Evolutionary conservation across 2,797 vertebrate genomes (phyloP).

Genomic region (Amblyopsis hoosieri): DNA sequence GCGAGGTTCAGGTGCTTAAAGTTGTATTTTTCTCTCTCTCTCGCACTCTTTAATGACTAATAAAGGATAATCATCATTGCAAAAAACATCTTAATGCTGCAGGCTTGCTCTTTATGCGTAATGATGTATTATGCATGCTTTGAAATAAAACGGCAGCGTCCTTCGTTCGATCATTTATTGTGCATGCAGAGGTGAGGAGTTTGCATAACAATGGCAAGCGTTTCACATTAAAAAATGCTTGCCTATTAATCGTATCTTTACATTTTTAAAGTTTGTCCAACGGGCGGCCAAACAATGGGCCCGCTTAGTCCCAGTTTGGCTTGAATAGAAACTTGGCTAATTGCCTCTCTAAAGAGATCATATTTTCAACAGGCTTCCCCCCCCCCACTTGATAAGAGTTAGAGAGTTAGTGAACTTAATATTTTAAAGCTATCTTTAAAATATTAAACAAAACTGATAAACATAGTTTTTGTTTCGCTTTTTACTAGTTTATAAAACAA

Average conservation of each 20-base stretch:
- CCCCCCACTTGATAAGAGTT: slow-evolving; percentile 11
- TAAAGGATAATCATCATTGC: slow-evolving; percentile 80
- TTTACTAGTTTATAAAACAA: too few species aligned
- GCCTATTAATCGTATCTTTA: slow-evolving; percentile 75
- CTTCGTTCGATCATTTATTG: slow-evolving; percentile 82
- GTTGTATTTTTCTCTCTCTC: slow-evolving; percentile 44
- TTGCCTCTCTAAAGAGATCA: slow-evolving; percentile 65
- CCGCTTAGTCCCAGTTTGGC: slow-evolving; percentile 49
- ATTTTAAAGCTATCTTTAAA: too few species aligned
- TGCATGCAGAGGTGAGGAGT: slow-evolving; percentile 76
- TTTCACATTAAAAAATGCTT: slow-evolving; percentile 70
- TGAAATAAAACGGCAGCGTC: slow-evolving; percentile 82
- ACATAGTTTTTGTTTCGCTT: too few species aligned
- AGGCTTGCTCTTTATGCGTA: slow-evolving; percentile 82
- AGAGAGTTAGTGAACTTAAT: too few species aligned
- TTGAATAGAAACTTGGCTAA: slow-evolving; percentile 70
- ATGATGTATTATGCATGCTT: slow-evolving; percentile 84
- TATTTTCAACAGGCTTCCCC: slow-evolving; percentile 31
- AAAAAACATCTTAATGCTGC: slow-evolving; percentile 80
- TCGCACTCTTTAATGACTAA: slow-evolving; percentile 78
- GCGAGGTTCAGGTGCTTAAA: slow-evolving; percentile 84
- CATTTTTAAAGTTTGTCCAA: slow-evolving; percentile 78
- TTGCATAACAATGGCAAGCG: slow-evolving; percentile 78
- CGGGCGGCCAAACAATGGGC: slow-evolving; percentile 61
- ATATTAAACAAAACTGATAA: too few species aligned